Conservation (phyloP, 2,797 vertebrate genomes). For the Myotis daubentonii region DNA sequence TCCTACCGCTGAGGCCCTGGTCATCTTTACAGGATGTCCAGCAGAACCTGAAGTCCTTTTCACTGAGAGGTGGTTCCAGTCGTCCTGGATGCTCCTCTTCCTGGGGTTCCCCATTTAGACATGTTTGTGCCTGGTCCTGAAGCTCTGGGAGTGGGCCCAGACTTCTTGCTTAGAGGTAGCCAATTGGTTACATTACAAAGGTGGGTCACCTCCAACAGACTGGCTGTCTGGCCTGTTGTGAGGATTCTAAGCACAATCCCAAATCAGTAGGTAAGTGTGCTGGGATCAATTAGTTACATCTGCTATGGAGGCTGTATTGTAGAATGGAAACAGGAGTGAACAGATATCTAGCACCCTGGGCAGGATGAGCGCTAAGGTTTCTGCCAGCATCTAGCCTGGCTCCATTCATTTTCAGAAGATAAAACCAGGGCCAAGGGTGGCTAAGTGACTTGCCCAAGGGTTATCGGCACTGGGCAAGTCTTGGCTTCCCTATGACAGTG, state of each 20-base stretch:
- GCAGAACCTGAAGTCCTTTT: background rate
- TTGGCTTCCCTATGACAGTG: background rate
- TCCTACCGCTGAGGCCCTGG: background rate
- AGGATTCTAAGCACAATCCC: background rate
- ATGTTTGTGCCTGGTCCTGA: background rate
- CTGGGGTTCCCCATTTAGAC: background rate
- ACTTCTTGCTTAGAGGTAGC: background rate
- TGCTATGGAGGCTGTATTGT: background rate
- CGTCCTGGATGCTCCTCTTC: background rate
- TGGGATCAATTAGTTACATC: slow-evolving; percentile 26
- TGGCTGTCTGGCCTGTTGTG: background rate
- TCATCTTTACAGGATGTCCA: background rate
- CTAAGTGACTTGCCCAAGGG: background rate
- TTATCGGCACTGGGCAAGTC: background rate
- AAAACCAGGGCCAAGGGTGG: background rate
- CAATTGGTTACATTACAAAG: background rate
- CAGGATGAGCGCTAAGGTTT: background rate
- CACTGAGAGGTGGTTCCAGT: background rate
- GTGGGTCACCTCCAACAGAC: background rate
- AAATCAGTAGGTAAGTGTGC: background rate
- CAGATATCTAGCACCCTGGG: background rate
- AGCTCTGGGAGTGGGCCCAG: background rate
- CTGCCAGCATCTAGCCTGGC: background rate
- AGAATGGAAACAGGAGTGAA: background rate
- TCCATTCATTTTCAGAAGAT: slow-evolving; percentile 22